These are phyloP conservation scores for Lagocephalus sceleratus DNA, from an alignment of 2,797 vertebrate species.

Conservation along the genomic window DNA sequence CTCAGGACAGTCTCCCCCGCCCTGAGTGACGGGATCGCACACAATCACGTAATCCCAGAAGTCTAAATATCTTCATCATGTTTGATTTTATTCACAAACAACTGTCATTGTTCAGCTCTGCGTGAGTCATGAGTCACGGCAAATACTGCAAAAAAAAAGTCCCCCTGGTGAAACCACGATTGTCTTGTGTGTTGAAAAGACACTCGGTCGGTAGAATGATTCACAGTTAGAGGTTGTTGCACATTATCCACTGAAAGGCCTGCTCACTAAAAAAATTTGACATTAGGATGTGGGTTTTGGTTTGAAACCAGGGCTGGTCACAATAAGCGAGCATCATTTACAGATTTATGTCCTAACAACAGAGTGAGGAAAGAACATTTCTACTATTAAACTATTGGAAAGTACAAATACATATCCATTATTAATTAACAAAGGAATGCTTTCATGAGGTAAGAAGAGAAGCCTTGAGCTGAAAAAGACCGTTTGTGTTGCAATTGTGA, in stretches of 20 bases:
- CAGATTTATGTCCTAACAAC: too few relatives aligned
- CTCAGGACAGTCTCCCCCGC: constrained; percentile 94
- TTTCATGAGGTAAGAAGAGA: too few relatives aligned
- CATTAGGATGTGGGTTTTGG: not conserved
- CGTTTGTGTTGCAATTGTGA: too few relatives aligned
- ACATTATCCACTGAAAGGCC: not conserved
- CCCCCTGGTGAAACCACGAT: not conserved
- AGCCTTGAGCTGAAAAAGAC: too few relatives aligned
- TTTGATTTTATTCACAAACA: not conserved
- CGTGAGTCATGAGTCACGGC: not conserved
- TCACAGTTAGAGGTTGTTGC: not conserved
- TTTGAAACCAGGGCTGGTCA: too few relatives aligned
- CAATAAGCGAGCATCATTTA: too few relatives aligned
- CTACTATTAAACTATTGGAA: too few relatives aligned
- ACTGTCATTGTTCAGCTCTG: not conserved
- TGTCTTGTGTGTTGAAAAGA: not conserved
- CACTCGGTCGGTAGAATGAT: not conserved
- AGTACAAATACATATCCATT: too few relatives aligned
- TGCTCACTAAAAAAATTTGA: not conserved
- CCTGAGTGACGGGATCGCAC: constrained; percentile 67
- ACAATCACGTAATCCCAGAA: constrained; percentile 2
- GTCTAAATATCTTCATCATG: not conserved
- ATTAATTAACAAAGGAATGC: too few relatives aligned
- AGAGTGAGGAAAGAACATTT: too few relatives aligned
- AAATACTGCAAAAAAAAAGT: not conserved